Evolutionary conservation across 2,888 invertebrate genomes (phyloP), one percentile per base, ranked within the genome.

Genomic region (Ectemnius lituratus): DNA sequence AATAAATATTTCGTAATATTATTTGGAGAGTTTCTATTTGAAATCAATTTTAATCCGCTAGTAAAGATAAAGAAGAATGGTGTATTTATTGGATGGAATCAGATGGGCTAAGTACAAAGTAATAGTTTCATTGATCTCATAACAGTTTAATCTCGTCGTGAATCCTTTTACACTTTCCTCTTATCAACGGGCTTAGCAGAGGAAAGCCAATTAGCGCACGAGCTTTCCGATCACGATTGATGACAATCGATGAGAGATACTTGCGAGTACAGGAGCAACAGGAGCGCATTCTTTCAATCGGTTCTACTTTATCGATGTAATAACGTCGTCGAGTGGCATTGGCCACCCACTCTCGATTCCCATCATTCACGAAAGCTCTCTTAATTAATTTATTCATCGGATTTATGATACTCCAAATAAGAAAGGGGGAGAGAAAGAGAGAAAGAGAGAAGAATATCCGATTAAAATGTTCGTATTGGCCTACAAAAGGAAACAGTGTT

Each of bases 381-480:
- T 52, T 52, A 52, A 37, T 37, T 37, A 37, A 52, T 52, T 14
- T 52, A 52, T 52, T 52, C 52, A 52, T 52, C 52, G 52, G 52
- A 52, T 52, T 52, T 52, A 52, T 52, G 52, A 52, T 52, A 52
- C 52, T 52, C 16, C n/a, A 16, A 52, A 52, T 52, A 52, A 52
- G 5, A 52, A 52, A 52, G 52, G 13, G 13, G n/a, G 14, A 14
- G 37, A 37, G 13, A 20, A 18, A 8, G 28, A 23, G 23, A 60
- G 3, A 14, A 37, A 2, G 60, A 13, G 37, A 27, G 60, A 11
- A 23, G 6, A 2, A 67, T 11, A 52, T 4, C 5, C 52, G 52
- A 52, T 52, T 52, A 52, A 52, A 52, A 14, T 52, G n/a, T 52
- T 52, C 11, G 52, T 14, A 16, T 52, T 16, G 5, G 37, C 11